phyloP scores from a whole-genome alignment of 1,140 invertebrate genomes.

The Conus betulinus region DNA sequence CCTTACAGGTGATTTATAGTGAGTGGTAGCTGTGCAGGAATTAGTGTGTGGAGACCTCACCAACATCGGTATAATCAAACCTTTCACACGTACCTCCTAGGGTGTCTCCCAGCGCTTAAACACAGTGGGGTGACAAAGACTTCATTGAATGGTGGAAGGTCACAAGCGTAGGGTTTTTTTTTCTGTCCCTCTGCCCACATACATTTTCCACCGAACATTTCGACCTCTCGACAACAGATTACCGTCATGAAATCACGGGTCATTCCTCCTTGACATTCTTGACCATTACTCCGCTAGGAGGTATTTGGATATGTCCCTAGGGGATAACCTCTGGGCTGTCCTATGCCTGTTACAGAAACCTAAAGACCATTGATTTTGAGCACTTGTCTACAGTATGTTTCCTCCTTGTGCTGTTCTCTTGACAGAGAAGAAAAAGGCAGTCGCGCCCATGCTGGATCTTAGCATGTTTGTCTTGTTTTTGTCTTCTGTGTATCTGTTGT shows the following conservation, averaged over 20 bases:
- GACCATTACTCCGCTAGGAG: neutral
- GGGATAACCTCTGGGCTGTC: neutral
- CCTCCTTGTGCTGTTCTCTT: neutral
- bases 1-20: too few species aligned
- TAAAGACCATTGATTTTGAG: neutral
- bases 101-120: too few species aligned
- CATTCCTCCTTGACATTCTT: neutral
- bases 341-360: neutral
- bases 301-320: neutral
- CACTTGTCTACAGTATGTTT: neutral
- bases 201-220: neutral
- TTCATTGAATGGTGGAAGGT: too few species aligned
- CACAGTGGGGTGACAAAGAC: too few species aligned
- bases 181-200: neutral
- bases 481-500: neutral
- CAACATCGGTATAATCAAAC: too few species aligned
- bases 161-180: too few species aligned
- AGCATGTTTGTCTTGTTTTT: neutral
- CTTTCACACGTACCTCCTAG: too few species aligned
- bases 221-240: neutral
- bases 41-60: too few species aligned
- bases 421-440: neutral
- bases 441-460: neutral
- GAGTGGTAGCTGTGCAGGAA: too few species aligned
- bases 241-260: neutral